Conservation (phyloP, 2,797 vertebrate genomes). For the Coendou prehensilis region DNA sequence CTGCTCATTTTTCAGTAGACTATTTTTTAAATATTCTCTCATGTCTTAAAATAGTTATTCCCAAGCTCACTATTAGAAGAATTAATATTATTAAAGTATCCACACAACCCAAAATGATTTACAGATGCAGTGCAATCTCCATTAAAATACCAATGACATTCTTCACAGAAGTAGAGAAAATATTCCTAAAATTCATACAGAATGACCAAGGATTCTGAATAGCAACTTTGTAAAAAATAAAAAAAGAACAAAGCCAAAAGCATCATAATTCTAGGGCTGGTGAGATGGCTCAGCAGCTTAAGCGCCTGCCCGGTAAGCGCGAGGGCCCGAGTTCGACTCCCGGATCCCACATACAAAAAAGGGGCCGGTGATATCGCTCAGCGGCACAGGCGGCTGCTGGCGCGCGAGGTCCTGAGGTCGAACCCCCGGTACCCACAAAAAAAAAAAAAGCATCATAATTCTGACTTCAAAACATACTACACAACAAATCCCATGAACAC, state of each 20-base stretch:
- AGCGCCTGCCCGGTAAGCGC: no score
- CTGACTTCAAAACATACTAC: background rate
- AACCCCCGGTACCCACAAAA: no score
- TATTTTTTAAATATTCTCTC: background rate
- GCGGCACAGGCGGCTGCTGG: no score
- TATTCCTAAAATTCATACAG: background rate
- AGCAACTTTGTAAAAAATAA: background rate
- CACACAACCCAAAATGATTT: background rate
- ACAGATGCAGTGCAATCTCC: background rate
- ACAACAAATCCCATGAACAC: background rate
- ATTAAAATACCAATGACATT: background rate
- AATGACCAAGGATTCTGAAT: background rate
- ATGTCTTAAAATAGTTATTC: constrained; percentile 1
- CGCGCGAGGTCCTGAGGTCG: no score
- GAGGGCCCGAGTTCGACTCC: no score
- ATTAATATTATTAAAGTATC: background rate
- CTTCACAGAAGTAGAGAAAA: background rate
- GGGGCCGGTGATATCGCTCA: no score
- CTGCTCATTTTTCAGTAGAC: background rate
- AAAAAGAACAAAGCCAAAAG: background rate
- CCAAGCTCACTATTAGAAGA: background rate
- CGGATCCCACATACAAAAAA: no score
- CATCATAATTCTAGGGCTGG: background rate
- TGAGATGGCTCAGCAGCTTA: no score
- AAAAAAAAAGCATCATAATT: background rate